Evolutionary conservation across 2,113 vertebrate genomes (phyloP).

Genomic region (Amphiprion percula): DNA sequence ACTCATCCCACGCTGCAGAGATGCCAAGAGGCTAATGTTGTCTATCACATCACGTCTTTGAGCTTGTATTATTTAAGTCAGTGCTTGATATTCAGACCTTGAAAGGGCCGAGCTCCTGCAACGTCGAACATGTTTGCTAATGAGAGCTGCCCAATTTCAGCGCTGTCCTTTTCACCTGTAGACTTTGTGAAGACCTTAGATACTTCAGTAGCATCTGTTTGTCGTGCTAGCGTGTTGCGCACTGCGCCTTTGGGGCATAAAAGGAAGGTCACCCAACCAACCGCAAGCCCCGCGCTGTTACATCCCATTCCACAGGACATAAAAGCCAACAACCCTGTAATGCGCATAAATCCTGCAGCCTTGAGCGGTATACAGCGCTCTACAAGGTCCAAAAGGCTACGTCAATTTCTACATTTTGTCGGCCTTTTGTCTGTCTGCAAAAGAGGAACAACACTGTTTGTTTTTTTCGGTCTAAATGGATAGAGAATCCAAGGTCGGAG

Average conservation of each 20-base stretch:
- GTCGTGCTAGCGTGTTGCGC: background rate
- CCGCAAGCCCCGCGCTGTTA: slow-evolving; percentile 6
- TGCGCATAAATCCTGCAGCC: slow-evolving; percentile 31
- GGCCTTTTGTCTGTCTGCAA: background rate
- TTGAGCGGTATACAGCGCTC: background rate
- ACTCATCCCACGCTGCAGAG: slow-evolving; percentile 16
- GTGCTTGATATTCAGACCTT: slow-evolving; percentile 30
- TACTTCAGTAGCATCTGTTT: background rate
- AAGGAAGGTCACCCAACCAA: background rate
- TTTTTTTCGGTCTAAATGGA: background rate
- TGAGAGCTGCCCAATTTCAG: slow-evolving; percentile 16
- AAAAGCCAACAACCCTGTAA: slow-evolving; percentile 38
- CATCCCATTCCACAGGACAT: slow-evolving; percentile 34
- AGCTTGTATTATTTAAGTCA: slow-evolving; percentile 43
- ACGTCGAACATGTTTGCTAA: slow-evolving; percentile 39
- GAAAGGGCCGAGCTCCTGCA: background rate
- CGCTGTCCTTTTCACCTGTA: background rate
- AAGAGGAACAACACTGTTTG: background rate
- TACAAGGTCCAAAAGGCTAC: background rate
- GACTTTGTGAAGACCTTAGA: background rate
- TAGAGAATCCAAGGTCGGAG: slow-evolving; percentile 1
- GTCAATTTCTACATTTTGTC: slow-evolving; percentile 18
- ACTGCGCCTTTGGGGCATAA: background rate
- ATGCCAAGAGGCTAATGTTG: slow-evolving; percentile 27
- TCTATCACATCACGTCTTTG: slow-evolving; percentile 36